A percentile compares a stretch with the other conserved stretches of the same genome.
phyloP scores from a whole-genome alignment of 2,113 vertebrate species.

The Pica pica region DNA sequence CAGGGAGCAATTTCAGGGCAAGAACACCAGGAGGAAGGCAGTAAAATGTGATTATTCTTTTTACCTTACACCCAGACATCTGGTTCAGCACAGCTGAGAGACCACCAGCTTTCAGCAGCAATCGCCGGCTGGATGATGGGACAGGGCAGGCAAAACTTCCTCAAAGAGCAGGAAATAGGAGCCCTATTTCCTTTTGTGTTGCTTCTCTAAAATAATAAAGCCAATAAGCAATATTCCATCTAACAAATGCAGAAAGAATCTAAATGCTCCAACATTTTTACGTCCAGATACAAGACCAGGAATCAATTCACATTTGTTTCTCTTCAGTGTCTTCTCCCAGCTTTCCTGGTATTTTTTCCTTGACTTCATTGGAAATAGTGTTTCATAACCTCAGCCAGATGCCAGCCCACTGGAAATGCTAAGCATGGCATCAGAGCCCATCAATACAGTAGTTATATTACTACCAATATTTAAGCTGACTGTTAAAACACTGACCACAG shows the following conservation, averaged over 20 bases:
- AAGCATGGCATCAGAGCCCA: neutral
- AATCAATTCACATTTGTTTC: neutral
- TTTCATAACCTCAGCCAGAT: neutral
- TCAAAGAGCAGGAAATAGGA: neutral
- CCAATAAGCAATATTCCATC: neutral
- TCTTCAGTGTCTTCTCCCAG: neutral
- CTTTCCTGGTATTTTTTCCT: neutral
- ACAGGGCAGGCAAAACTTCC: neutral
- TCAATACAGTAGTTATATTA: neutral
- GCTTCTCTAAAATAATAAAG: neutral
- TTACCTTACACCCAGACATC: neutral
- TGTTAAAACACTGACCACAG: neutral
- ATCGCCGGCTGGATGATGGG: neutral
- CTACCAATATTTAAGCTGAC: neutral
- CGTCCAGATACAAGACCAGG: fast-evolving
- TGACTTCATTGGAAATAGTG: neutral
- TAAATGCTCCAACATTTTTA: neutral
- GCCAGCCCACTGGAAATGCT: neutral
- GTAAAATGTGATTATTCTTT: neutral
- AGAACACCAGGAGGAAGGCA: neutral
- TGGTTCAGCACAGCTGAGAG: neutral
- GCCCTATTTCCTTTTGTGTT: neutral
- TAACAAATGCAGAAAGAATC: neutral
- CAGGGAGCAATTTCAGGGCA: neutral
- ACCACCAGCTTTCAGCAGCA: neutral